Conservation (phyloP, 2,797 vertebrate genomes). For the Fratercula arctica region DNA sequence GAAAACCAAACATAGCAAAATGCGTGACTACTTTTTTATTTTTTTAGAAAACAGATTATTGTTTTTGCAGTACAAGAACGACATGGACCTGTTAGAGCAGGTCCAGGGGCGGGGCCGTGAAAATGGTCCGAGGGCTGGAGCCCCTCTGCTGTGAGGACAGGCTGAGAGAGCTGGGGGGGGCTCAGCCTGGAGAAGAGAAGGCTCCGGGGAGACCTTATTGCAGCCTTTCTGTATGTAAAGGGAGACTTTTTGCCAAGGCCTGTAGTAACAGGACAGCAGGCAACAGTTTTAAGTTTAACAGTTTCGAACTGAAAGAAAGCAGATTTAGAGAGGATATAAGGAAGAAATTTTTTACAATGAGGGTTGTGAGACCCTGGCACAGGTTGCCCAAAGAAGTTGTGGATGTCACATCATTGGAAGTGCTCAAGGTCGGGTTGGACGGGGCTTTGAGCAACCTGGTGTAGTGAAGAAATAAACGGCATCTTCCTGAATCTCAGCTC, state of each 20-base stretch:
- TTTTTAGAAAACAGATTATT: not conserved
- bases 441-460: not conserved
- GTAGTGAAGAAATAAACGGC: not conserved
- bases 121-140: not conserved
- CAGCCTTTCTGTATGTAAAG: not conserved
- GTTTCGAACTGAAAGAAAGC: not conserved
- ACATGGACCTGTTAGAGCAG: not conserved
- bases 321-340: not conserved
- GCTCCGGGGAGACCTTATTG: not conserved
- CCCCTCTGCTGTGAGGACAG: not conserved
- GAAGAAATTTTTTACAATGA: not conserved
- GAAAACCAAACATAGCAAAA: not conserved
- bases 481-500: not conserved
- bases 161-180: fast-evolving
- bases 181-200: not conserved
- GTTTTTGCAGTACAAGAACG: not conserved
- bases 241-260: not conserved
- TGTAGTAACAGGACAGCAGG: not conserved
- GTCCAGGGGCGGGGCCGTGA: not conserved
- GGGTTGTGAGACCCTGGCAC: too few relatives aligned
- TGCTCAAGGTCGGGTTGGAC: too few relatives aligned
- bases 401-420: not conserved
- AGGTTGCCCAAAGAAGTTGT: not conserved
- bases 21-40: too few relatives aligned
- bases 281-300: not conserved